Percentiles rank a stretch among this genome's conserved stretches.
Evolutionary conservation across 2,797 vertebrate species (phyloP).

Genomic region (Falco concolor): DNA sequence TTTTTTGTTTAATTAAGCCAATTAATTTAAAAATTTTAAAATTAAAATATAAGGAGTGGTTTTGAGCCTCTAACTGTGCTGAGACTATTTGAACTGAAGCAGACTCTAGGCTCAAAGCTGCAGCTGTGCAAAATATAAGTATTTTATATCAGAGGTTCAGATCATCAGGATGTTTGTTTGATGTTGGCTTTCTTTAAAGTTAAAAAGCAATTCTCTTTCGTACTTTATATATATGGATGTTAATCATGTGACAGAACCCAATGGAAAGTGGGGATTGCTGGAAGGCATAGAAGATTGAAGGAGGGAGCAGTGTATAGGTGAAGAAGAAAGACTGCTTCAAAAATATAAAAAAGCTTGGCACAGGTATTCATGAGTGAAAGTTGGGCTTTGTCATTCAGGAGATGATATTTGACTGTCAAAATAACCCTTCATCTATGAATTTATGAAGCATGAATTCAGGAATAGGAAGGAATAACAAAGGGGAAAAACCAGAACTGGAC

Average conservation of each 20-base stretch:
- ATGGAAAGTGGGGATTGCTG: not conserved
- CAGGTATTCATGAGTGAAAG: not conserved
- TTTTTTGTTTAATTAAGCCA: not conserved
- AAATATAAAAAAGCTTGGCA: not conserved
- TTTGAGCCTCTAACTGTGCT: not conserved
- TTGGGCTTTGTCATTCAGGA: not conserved
- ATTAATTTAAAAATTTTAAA: too few species aligned
- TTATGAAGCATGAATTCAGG: not conserved
- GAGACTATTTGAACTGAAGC: not conserved
- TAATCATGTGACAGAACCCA: not conserved
- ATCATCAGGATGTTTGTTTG: not conserved
- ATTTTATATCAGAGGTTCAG: not conserved
- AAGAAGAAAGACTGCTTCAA: not conserved
- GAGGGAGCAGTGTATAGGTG: not conserved
- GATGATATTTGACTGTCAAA: not conserved
- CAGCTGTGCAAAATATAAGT: not conserved
- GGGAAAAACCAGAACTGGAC: not conserved
- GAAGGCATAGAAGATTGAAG: not conserved
- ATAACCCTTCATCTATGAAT: not conserved
- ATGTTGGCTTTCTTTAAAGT: conserved; percentile 2
- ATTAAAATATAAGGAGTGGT: not conserved
- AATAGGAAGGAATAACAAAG: not conserved
- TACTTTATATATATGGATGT: not conserved
- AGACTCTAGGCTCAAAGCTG: not conserved
- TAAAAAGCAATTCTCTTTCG: not conserved